A percentile compares a stretch with the other conserved stretches of the same genome.
Conservation (phyloP, 2,888 invertebrate genomes). For the Eilema caniola region DNA sequence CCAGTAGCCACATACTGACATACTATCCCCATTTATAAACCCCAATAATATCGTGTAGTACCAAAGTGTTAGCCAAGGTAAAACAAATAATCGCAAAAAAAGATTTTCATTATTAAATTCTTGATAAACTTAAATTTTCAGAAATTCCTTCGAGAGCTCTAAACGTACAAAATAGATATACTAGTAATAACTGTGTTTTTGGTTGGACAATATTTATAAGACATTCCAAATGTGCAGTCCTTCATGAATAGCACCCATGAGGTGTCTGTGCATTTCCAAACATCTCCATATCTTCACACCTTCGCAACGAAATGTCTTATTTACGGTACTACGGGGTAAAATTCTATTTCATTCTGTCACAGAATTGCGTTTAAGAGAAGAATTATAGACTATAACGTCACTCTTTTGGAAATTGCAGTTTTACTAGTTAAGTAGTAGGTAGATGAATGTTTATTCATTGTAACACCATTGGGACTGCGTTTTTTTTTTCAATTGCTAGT, state of each 20-base stretch:
- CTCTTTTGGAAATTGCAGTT: constrained; percentile 1
- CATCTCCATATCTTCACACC: constrained; percentile 70
- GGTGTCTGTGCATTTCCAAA: constrained; percentile 36
- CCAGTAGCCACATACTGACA: too few relatives aligned
- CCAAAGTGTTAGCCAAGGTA: too few relatives aligned
- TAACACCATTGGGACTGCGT: too few relatives aligned
- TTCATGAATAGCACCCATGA: constrained; percentile 70
- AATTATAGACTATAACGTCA: constrained; percentile 13
- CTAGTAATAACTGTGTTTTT: constrained; percentile 60
- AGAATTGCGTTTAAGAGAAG: constrained; percentile 25
- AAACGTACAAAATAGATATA: constrained; percentile 5
- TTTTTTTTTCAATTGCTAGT: too few relatives aligned
- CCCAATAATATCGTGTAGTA: too few relatives aligned
- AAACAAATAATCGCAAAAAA: too few relatives aligned
- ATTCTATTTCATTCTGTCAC: constrained; percentile 56
- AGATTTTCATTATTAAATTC: not conserved
- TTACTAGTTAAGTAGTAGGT: not conserved
- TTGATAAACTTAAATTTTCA: not conserved
- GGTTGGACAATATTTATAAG: constrained; percentile 62
- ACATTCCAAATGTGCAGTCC: constrained; percentile 50
- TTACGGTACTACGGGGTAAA: constrained; percentile 66
- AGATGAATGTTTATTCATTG: not conserved
- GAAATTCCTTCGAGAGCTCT: not conserved
- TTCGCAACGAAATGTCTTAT: constrained; percentile 61
- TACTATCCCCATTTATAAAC: not conserved